phyloP scores from a whole-genome alignment of 2,113 vertebrate genomes.

The Alethe castanea region DNA sequence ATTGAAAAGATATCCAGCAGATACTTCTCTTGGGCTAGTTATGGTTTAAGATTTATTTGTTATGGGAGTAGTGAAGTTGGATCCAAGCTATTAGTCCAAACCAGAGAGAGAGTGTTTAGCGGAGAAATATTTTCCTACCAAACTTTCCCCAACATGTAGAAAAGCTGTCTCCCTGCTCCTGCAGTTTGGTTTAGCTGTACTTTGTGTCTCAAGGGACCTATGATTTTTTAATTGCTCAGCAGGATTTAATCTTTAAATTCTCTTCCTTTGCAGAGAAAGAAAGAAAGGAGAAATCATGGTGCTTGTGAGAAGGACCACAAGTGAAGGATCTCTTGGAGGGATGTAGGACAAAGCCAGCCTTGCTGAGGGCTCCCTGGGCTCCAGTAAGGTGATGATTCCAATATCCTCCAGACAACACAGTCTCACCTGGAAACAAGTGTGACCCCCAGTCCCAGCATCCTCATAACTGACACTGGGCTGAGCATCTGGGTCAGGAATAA shows the following conservation, averaged over 20 bases:
- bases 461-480: neutral
- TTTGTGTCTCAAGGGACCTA: neutral
- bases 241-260: neutral
- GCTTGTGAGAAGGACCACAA: neutral
- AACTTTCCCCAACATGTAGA: neutral
- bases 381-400: neutral
- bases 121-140: slow-evolving; percentile 12
- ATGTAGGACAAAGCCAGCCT: neutral
- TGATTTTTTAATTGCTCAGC: neutral
- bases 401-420: neutral
- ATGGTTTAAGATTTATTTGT: neutral
- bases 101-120: neutral
- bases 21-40: neutral
- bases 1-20: neutral
- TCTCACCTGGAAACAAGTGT: neutral
- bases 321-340: neutral
- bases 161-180: neutral
- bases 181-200: neutral
- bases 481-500: neutral
- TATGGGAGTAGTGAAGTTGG: neutral
- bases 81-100: slow-evolving; percentile 22
- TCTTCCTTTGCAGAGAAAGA: neutral
- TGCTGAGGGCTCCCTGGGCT: neutral
- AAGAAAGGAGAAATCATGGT: neutral
- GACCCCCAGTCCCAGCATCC: neutral